Evolutionary conservation across 2,888 invertebrate species (phyloP).

Genomic region (Eupsilia transversa): DNA sequence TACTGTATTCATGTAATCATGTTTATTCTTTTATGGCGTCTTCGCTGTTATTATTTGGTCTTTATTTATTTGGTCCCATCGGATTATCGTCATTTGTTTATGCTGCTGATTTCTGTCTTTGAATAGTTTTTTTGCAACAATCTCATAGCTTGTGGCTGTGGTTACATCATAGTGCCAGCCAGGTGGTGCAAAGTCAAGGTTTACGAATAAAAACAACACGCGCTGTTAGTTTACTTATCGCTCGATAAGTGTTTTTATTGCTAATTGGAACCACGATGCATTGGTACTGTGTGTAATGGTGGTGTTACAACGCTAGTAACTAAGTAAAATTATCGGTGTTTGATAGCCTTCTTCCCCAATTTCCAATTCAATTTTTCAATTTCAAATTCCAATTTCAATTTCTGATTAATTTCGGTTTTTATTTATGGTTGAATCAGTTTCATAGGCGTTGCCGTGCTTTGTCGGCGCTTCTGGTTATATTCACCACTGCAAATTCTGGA

Average conservation of each 20-base stretch:
- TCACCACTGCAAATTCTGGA: background rate
- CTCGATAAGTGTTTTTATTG: constrained; percentile 47
- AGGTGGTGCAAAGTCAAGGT: constrained; percentile 35
- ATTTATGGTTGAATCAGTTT: background rate
- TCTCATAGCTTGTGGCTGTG: constrained; percentile 9
- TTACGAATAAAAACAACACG: constrained; percentile 2
- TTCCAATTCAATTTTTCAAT: too few species aligned
- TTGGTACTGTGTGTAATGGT: constrained; percentile 11
- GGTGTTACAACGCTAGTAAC: background rate
- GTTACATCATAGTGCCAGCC: constrained; percentile 25
- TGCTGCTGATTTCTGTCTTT: background rate
- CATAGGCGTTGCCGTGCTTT: background rate
- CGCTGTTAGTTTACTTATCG: constrained; percentile 23
- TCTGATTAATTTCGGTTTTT: background rate
- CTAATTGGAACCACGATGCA: constrained; percentile 28
- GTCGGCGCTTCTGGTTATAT: fast-evolving
- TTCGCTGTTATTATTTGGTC: background rate
- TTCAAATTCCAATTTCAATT: too few species aligned
- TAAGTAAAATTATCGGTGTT: background rate
- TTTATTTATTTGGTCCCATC: background rate
- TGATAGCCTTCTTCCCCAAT: background rate
- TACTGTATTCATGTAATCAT: background rate
- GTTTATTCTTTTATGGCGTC: background rate
- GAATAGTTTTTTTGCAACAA: constrained; percentile 12
- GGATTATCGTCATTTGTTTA: background rate